Evolutionary conservation across 2,113 vertebrate genomes (phyloP), one percentile per base, ranked within the genome.

Genomic region (Prolemur simus): DNA sequence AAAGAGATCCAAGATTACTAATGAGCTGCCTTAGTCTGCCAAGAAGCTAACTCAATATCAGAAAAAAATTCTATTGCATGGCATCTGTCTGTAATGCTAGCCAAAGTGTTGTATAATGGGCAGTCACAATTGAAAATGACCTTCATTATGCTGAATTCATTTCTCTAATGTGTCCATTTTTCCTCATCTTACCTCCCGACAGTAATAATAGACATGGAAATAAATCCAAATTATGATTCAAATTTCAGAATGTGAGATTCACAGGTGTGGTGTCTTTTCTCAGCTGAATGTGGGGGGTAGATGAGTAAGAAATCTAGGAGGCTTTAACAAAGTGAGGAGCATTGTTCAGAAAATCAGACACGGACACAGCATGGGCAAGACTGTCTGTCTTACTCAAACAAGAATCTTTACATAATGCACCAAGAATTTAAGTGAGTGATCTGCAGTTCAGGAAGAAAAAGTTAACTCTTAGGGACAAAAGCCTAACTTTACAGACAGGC

Each of bases 131-230:
- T 86, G 95, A 94, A 97, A 97, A 97, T 97, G 95, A 96, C 95
- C 96, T 98, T 97, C 87, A 97, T 97, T 96, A 92, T 94, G 87
- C 92, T 94, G 94, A 97, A 97, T 97, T 97, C 92, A 96, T 95
- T 96, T 97, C 60, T 94, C 87, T 95, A 85, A 95, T 94, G 42
- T 97, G 71, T 97, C 90, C 95, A 88, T 98, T 97, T 98, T 96
- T 69, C 66, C 77, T 96, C 77, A 69, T 96, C 54, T 95, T 97
- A 77, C 77, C 96, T 93, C 77, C 29, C 0, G 25, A 92, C 82
- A 96, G 60, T 96, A 97, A 89, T 96, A 97, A 97, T 78, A 95
- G 66, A 88, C 56, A 91, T 85, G 68, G 63, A 95, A 97, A 96
- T 95, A 96, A 96, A 93, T 95, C 73, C 54, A 92, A 97, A 96